Base-by-base conservation (phyloP, 2,797 vertebrate species). In the Sebastes cheni region DNA sequence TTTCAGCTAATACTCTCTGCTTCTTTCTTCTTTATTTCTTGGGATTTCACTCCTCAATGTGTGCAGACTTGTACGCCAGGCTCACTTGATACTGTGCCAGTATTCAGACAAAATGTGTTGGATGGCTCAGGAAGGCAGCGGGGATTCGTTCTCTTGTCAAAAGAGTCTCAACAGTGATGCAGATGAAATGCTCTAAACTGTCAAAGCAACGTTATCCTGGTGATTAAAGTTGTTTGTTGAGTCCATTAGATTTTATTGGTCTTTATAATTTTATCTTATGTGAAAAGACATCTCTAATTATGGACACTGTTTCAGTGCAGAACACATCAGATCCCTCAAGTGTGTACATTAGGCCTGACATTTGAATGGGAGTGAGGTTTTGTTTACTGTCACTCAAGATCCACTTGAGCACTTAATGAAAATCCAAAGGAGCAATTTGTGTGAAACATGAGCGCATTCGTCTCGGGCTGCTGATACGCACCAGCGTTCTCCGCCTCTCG, bases 311-410 rank as follows among this genome's bases (percentile, higher is more conserved):
- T 60, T 78, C 58, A 55, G 20, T 14, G 64, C 55, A n/a, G 32
- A 74, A 72, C 78, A 62, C 68, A 75, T 80, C 50, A 54, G 29
- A 68, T 72, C 61, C 23, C 13, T 79, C 1, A n/a, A 46, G 52
- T 84, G 80, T 88, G 72, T 68, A 83, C 82, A 89, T 85, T 77
- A 87, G 23, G 46, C 62, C 30, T 42, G 84, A 82, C 74, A 87
- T 92, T 80, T 89, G 77, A 91, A 89, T 79, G 64, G 77, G 52
- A 65, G 88, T 42, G 23, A 60, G 75, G 77, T 74, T 92, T 89
- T 84, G 69, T 92, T 92, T 83, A 84, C 88, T 39, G 58, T 89
- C 86, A 77, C 58, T 89, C 76, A 87, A 90, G 83, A 92, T 85
- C 68, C 80, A 61, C 88, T 90, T 84, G 66, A 90, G 71, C 62